phyloP scores from a whole-genome alignment of 2,797 vertebrate genomes.

The Gymnothorax javanicus region DNA sequence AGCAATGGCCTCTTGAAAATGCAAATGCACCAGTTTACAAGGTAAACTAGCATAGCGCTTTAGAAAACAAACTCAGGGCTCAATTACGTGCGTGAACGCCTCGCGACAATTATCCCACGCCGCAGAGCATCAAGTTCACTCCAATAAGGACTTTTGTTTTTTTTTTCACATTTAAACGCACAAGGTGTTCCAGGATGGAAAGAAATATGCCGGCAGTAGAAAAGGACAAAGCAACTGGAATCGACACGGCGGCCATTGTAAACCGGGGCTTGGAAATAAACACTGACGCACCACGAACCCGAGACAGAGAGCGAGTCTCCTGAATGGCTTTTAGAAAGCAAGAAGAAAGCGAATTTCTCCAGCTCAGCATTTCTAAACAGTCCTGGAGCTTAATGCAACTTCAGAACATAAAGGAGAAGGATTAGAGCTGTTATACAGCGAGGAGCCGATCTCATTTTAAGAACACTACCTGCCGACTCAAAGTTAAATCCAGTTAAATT shows the following conservation, averaged over 20 bases:
- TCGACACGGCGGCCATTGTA: conserved; percentile 50
- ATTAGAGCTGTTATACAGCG: conserved; percentile 30
- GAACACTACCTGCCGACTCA: not conserved
- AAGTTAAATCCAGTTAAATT: not conserved
- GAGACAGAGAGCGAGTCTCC: not conserved
- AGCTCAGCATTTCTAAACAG: conserved; percentile 39
- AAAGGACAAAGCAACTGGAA: conserved; percentile 31
- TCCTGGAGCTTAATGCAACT: conserved; percentile 42
- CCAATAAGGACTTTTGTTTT: conserved; percentile 48
- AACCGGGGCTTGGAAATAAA: conserved; percentile 59
- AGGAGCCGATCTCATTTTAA: not conserved
- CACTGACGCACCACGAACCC: conserved; percentile 59
- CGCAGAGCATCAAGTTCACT: conserved; percentile 51
- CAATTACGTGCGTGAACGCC: conserved; percentile 58
- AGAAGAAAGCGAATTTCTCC: conserved; percentile 40
- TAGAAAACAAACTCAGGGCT: conserved; percentile 50
- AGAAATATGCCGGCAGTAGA: conserved; percentile 34
- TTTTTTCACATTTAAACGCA: conserved; percentile 21
- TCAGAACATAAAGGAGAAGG: conserved; percentile 7
- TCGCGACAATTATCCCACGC: conserved; percentile 58
- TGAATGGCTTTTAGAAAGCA: conserved; percentile 27
- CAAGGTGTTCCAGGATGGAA: conserved; percentile 25
- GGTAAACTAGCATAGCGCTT: conserved; percentile 46
- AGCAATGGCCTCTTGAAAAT: conserved; percentile 23
- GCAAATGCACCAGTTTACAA: conserved; percentile 53